phyloP scores from a whole-genome alignment of 2,888 invertebrate species.

The Dicyrtoma fusca region DNA sequence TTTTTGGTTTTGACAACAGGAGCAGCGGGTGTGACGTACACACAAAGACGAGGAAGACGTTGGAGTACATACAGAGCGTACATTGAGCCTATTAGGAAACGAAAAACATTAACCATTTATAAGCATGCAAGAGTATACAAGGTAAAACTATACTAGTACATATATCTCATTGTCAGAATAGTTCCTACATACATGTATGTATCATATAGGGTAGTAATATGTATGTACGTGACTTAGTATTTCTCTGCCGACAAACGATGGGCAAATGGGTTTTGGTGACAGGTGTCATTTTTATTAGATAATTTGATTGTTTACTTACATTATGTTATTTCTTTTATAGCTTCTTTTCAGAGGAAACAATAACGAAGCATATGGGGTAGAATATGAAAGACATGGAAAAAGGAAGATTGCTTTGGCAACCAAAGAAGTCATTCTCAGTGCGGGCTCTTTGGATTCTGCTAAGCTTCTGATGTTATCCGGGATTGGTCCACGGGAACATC shows the following conservation, averaged over 20 bases:
- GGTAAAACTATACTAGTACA: too few relatives aligned
- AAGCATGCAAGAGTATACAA: conserved; percentile 53
- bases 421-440: conserved; percentile 54
- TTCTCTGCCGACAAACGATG: too few relatives aligned
- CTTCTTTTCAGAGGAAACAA: conserved; percentile 51
- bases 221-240: too few relatives aligned
- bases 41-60: conserved; percentile 51
- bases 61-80: conserved; percentile 52
- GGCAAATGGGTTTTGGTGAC: too few relatives aligned
- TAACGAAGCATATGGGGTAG: conserved; percentile 55
- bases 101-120: conserved; percentile 49
- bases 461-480: conserved; percentile 44
- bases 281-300: conserved; percentile 1
- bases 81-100: conserved; percentile 49
- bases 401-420: conserved; percentile 49
- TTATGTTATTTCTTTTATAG: conserved; percentile 25
- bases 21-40: conserved; percentile 53
- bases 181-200: too few relatives aligned
- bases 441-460: conserved; percentile 45
- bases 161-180: too few relatives aligned
- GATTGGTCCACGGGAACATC: conserved; percentile 39
- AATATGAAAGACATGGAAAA: conserved; percentile 50
- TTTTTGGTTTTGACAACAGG: conserved; percentile 43
- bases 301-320: not conserved
- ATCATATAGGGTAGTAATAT: too few relatives aligned